A percentile compares a stretch with the other conserved stretches of the same genome.
phyloP scores from a whole-genome alignment of 2,797 vertebrate species.

The Toxotes lorentzi region DNA sequence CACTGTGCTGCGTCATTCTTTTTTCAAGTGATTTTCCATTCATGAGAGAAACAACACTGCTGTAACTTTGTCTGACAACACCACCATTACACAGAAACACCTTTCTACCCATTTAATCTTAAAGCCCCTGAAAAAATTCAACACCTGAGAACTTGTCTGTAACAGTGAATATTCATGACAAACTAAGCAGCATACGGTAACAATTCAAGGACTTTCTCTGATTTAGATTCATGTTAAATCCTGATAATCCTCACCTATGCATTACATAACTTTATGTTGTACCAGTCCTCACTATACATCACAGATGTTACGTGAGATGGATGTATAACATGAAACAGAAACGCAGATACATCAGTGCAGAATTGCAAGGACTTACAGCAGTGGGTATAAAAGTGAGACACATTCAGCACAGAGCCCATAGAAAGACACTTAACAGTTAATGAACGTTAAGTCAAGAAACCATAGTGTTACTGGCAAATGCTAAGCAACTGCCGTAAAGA shows the following conservation, averaged over 20 bases:
- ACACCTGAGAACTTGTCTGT: background rate
- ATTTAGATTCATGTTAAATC: no score
- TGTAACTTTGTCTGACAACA: background rate
- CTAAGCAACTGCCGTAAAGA: background rate
- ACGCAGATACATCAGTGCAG: background rate
- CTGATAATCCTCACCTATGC: no score
- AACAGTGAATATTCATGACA: background rate
- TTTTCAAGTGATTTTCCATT: slow-evolving; percentile 11
- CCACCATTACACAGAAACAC: background rate
- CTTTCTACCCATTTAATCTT: background rate
- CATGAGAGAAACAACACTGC: background rate
- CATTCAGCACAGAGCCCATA: background rate
- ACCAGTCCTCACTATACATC: no score
- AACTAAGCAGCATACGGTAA: no score
- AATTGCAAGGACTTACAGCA: background rate
- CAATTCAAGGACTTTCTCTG: no score
- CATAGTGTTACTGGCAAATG: slow-evolving; percentile 4
- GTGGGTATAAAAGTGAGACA: background rate
- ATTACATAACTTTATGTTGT: no score
- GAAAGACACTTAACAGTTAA: background rate
- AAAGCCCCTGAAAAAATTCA: background rate
- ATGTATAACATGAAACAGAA: background rate
- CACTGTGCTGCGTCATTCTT: background rate
- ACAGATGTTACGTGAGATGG: background rate
- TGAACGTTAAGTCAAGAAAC: background rate